Conservation (phyloP, 30 jellyfish, hydroid and myxozoan species). For the Hydractinia echinata region DNA sequence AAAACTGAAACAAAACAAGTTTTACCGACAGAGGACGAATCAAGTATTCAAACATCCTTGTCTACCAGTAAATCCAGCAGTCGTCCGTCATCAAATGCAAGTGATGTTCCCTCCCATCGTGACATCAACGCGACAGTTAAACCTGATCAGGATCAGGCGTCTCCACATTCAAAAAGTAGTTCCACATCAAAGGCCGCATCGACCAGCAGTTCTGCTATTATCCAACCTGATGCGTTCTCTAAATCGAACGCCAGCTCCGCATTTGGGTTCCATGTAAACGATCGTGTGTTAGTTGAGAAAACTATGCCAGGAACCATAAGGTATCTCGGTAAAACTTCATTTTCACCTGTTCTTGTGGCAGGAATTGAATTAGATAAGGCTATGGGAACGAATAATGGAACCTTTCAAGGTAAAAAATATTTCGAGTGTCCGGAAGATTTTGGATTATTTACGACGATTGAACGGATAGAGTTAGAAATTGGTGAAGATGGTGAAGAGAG, state of each 20-base stretch:
- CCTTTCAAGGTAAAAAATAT: conserved; percentile 72
- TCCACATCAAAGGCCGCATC: neutral
- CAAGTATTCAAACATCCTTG: neutral
- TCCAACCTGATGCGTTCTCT: conserved; percentile 10
- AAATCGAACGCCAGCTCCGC: conserved; percentile 24
- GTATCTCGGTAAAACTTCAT: conserved; percentile 68
- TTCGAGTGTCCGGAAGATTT: conserved; percentile 56
- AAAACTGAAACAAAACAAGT: neutral
- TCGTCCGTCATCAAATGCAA: neutral
- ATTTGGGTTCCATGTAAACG: conserved; percentile 52
- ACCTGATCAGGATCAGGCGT: neutral
- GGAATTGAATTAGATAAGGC: conserved; percentile 78
- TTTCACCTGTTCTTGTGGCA: conserved; percentile 87
- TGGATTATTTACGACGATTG: conserved; percentile 80
- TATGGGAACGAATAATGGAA: conserved; percentile 82
- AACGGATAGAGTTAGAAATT: neutral
- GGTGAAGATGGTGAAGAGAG: conserved; percentile 13
- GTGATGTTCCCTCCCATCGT: neutral
- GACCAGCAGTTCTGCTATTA: neutral
- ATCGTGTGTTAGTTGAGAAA: conserved; percentile 68
- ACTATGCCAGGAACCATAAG: conserved; percentile 65
- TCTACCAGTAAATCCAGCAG: neutral
- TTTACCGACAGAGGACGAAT: neutral
- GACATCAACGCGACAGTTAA: neutral
- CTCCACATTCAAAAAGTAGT: neutral